A percentile compares a stretch with the other conserved stretches of the same genome.
phyloP scores from a whole-genome alignment of 2,113 vertebrate genomes.

The Gymnogyps californianus region DNA sequence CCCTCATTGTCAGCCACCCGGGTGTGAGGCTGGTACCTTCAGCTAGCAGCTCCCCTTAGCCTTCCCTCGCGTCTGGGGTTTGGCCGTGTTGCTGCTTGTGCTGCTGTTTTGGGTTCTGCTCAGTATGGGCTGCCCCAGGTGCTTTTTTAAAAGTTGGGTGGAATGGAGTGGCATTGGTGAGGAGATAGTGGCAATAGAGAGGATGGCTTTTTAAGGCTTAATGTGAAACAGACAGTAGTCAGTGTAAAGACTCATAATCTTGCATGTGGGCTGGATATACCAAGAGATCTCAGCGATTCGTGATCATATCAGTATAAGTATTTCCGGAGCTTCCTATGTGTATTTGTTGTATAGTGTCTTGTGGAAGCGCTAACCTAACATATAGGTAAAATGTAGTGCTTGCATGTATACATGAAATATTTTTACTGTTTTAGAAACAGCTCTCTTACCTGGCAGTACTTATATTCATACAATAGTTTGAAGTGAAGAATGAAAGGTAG shows the following conservation, averaged over 20 bases:
- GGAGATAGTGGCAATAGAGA: too few species aligned
- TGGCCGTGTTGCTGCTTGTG: neutral
- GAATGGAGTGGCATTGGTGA: neutral
- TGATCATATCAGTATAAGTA: neutral
- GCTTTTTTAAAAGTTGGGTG: neutral
- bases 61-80: neutral
- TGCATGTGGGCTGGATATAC: neutral
- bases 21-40: neutral
- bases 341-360: neutral
- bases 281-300: neutral
- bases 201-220: too few species aligned
- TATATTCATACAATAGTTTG: neutral
- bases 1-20: too few species aligned
- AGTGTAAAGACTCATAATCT: neutral
- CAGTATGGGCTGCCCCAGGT: accelerated
- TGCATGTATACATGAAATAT: accelerated
- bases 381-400: neutral
- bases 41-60: neutral
- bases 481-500: neutral
- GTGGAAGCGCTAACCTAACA: accelerated
- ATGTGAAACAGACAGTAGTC: neutral
- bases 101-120: neutral
- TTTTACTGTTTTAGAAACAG: neutral
- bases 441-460: neutral
- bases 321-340: neutral